Evolutionary conservation across 2,888 invertebrate species (phyloP).

Genomic region (Caenorhabditis imperialis): DNA sequence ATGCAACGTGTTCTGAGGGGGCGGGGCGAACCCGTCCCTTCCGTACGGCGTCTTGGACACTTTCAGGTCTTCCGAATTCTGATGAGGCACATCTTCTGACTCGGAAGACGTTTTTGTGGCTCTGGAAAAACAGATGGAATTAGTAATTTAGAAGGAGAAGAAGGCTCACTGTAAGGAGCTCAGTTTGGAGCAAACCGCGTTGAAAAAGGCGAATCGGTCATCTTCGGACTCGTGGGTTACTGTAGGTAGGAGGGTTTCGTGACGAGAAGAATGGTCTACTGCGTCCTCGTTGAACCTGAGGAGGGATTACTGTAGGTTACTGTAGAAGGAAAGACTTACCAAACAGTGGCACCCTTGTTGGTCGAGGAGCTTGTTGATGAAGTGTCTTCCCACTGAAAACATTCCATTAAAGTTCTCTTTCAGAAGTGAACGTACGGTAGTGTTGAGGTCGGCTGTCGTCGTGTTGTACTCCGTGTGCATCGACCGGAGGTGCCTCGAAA

Average conservation of each 20-base stretch:
- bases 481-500: conserved; percentile 29
- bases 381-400: conserved; percentile 35
- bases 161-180: conserved; percentile 31
- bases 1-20: conserved; percentile 30
- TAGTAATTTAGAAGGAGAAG: neutral
- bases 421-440: conserved; percentile 4
- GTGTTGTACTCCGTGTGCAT: conserved; percentile 43
- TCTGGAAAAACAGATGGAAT: conserved; percentile 5
- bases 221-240: conserved; percentile 46
- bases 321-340: conserved; percentile 3
- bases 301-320: neutral
- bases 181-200: conserved; percentile 36
- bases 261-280: conserved; percentile 32
- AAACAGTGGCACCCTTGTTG: conserved; percentile 25
- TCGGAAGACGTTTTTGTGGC: conserved; percentile 28
- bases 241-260: conserved; percentile 31
- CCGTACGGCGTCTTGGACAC: conserved; percentile 38
- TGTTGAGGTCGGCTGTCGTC: conserved; percentile 24
- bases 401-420: neutral
- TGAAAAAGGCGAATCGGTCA: conserved; percentile 44
- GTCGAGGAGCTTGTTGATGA: conserved; percentile 27
- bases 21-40: conserved; percentile 57
- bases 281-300: conserved; percentile 48
- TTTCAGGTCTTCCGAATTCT: neutral
- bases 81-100: conserved; percentile 9